These are phyloP conservation scores for Pheosia gnoma DNA, from an alignment of 2,888 invertebrate genomes.

Conservation along the genomic window DNA sequence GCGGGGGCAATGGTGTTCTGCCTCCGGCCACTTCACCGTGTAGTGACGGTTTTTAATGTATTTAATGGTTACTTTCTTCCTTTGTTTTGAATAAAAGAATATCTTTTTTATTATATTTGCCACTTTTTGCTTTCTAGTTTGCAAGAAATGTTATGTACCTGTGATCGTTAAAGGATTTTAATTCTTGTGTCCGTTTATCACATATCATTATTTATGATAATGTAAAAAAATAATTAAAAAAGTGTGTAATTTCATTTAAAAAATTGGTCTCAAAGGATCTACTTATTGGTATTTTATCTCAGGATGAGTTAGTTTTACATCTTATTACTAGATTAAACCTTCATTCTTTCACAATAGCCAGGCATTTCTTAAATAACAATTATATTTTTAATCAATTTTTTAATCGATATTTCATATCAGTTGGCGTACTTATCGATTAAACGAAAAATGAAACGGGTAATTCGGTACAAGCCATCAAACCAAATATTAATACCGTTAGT, in stretches of 20 bases:
- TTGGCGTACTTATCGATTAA: slow-evolving; percentile 15
- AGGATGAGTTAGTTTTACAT: too few species aligned
- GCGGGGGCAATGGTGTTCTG: slow-evolving; percentile 62
- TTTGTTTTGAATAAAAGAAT: slow-evolving; percentile 20
- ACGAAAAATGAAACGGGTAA: slow-evolving; percentile 14
- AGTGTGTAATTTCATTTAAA: too few species aligned
- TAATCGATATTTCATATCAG: slow-evolving; percentile 20
- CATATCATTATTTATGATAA: too few species aligned
- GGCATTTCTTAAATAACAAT: too few species aligned
- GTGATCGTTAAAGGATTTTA: neutral
- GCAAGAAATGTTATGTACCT: slow-evolving; percentile 4
- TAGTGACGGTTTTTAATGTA: slow-evolving; percentile 20
- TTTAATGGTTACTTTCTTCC: slow-evolving; percentile 32
- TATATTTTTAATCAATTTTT: slow-evolving; percentile 3
- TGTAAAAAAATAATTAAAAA: too few species aligned
- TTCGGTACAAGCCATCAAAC: slow-evolving; percentile 22
- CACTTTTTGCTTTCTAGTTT: slow-evolving; percentile 24
- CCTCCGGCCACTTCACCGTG: slow-evolving; percentile 49
- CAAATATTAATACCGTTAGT: slow-evolving; percentile 53
- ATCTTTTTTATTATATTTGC: slow-evolving; percentile 8
- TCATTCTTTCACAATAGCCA: too few species aligned
- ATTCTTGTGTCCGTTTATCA: too few species aligned
- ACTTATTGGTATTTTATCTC: too few species aligned
- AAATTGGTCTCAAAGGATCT: too few species aligned
- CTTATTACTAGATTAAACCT: too few species aligned